Conservation (phyloP, 1,140 invertebrate species). For the Apis florea region DNA sequence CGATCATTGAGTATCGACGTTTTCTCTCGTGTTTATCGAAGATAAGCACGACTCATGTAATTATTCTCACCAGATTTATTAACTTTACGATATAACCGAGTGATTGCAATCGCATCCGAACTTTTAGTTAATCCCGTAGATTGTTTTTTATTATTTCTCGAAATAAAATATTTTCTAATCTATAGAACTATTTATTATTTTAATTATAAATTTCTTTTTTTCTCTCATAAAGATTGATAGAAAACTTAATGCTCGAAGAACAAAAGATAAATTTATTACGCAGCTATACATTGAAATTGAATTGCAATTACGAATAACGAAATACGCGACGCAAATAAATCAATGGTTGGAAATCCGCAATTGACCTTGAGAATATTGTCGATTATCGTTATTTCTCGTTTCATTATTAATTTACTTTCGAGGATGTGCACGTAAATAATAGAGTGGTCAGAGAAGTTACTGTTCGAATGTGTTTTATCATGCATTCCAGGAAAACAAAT, state of each 20-base stretch:
- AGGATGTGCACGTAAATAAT: constrained; percentile 40
- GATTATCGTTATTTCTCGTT: constrained; percentile 25
- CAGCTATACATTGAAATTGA: constrained; percentile 6
- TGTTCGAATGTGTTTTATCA: constrained; percentile 1
- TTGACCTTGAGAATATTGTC: constrained; percentile 11
- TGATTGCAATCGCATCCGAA: too few relatives aligned
- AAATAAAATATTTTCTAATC: too few relatives aligned
- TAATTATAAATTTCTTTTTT: too few relatives aligned
- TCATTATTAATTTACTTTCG: constrained; percentile 41
- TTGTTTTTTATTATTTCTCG: too few relatives aligned
- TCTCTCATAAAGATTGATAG: background rate
- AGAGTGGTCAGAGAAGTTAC: background rate
- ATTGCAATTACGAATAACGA: constrained; percentile 37
- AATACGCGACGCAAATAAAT: background rate
- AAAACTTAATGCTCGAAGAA: background rate
- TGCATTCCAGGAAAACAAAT: background rate
- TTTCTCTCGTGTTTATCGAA: too few relatives aligned
- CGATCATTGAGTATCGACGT: too few relatives aligned
- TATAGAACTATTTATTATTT: too few relatives aligned
- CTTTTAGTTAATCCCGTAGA: too few relatives aligned
- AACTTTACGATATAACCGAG: too few relatives aligned
- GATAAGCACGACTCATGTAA: too few relatives aligned
- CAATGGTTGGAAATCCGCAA: constrained; percentile 12
- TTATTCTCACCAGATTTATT: too few relatives aligned
- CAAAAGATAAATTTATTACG: background rate